Evolutionary conservation across 2,888 invertebrate genomes (phyloP), one percentile per base, ranked within the genome.

Genomic region (Athrips mouffetella): DNA sequence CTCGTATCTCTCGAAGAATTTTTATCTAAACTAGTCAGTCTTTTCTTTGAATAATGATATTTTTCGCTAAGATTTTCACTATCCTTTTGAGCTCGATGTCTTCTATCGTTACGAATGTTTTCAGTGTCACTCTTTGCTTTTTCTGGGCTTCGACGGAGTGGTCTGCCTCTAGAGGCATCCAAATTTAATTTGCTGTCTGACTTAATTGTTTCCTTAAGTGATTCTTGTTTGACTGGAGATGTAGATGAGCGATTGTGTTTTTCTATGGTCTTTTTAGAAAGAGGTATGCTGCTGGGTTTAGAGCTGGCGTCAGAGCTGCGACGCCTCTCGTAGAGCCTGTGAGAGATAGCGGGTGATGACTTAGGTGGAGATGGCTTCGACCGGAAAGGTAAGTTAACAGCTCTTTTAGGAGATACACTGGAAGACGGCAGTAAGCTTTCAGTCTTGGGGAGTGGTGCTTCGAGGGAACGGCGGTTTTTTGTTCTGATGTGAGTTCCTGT

Each of bases 11-110:
- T 83, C 63, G 78, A 67, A 76, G 79, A 85, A 78, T 75, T 84
- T 76, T 82, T 45, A 35, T 45, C 87, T 88, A 88, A 79, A 78
- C 87, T 88, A 88, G 82, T 88, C 88, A 88, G 88, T 88, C 88
- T 88, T 88, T 87, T 87, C 77, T 87, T 88, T 77, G 81, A 83
- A 85, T 84, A 71, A 78, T 85, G 84, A 86, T 85, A 83, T 84
- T 85, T 88, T 80, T 84, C 87, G 69, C 75, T 86, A 78, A 76
- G 77, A 80, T 75, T 81, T 79, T 83, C 83, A 77, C 72, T 80
- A 76, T 81, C 78, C 58, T 83, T 88, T 82, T 87, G 87, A 83
- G 82, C 80, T 80, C 83, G 81, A 69, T 81, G 74, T 78, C 73
- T 80, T 80, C 73, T 82, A 66, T 81, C 82, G 63, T 73, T 80